Percentiles rank a stretch among this genome's conserved stretches.
These are phyloP conservation scores for Gallinago jamesoni DNA, from an alignment of 2,113 vertebrate genomes.

Conservation along the genomic window DNA sequence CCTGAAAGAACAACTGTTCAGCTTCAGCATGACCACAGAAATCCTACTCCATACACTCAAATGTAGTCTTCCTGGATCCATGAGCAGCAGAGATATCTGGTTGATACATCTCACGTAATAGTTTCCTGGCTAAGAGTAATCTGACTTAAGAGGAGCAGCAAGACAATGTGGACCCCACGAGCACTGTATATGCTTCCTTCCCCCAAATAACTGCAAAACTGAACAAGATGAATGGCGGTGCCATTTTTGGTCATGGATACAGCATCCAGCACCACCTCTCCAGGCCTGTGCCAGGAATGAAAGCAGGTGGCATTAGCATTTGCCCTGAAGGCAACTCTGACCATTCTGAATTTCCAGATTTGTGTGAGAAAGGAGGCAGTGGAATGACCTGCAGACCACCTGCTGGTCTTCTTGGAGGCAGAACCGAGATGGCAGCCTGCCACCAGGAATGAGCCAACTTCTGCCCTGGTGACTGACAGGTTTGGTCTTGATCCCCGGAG, in stretches of 20 bases:
- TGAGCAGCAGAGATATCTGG: neutral
- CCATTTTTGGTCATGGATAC: neutral
- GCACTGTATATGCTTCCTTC: neutral
- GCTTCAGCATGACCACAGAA: neutral
- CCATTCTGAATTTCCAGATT: constrained; percentile 14
- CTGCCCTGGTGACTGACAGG: constrained; percentile 36
- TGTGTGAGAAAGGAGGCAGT: neutral
- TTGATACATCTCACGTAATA: neutral
- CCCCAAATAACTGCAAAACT: neutral
- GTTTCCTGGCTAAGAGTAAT: neutral
- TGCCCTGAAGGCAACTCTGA: neutral
- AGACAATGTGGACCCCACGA: rapidly evolving
- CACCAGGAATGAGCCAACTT: constrained; percentile 7
- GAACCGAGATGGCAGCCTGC: neutral
- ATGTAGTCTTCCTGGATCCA: neutral
- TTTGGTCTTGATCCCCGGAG: constrained; percentile 21
- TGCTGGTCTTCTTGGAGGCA: neutral
- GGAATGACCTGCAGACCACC: neutral
- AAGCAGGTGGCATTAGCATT: neutral
- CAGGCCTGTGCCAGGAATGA: neutral
- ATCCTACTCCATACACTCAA: neutral
- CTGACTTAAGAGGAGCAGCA: neutral
- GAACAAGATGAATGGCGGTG: neutral
- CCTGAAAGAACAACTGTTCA: neutral
- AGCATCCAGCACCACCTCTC: neutral